phyloP scores from a whole-genome alignment of 2,888 invertebrate species.

The Chymomyza caudatula region DNA sequence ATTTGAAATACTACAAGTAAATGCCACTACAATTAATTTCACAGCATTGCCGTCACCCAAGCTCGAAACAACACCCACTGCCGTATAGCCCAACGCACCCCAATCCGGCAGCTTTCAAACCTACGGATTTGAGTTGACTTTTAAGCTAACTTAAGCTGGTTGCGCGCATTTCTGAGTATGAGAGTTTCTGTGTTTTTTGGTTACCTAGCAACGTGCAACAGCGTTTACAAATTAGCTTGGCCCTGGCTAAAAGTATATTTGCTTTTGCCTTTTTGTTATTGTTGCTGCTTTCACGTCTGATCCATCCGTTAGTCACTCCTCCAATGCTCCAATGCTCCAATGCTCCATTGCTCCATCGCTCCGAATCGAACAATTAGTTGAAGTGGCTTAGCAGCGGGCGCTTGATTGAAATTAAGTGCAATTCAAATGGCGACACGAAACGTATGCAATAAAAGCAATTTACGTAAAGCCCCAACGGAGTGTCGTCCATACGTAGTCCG shows the following conservation, averaged over 20 bases:
- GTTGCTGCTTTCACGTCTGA: neutral
- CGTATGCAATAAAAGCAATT: conserved; percentile 69
- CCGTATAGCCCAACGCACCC: neutral
- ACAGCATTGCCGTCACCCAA: conserved; percentile 15
- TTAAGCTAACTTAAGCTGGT: conserved; percentile 60
- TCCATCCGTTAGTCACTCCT: neutral
- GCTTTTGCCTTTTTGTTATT: conserved; percentile 1
- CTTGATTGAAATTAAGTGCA: conserved; percentile 69
- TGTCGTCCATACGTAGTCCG: conserved; percentile 25
- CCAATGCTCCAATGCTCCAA: conserved; percentile 10
- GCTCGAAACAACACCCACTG: neutral
- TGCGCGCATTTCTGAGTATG: conserved; percentile 8
- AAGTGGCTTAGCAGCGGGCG: conserved; percentile 68
- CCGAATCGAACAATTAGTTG: conserved; percentile 62
- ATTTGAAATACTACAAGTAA: conserved; percentile 28
- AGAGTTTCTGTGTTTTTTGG: conserved; percentile 2
- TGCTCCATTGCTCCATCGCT: neutral
- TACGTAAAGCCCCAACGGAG: conserved; percentile 55
- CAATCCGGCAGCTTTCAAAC: neutral
- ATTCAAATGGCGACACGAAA: conserved; percentile 67
- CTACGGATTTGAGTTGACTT: conserved; percentile 52
- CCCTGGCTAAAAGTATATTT: neutral
- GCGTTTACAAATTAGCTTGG: conserved; percentile 55
- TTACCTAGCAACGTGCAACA: conserved; percentile 59
- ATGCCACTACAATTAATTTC: conserved; percentile 62